Evolutionary conservation across 2,797 vertebrate genomes (phyloP).

Genomic region (Rachycentron canadum): DNA sequence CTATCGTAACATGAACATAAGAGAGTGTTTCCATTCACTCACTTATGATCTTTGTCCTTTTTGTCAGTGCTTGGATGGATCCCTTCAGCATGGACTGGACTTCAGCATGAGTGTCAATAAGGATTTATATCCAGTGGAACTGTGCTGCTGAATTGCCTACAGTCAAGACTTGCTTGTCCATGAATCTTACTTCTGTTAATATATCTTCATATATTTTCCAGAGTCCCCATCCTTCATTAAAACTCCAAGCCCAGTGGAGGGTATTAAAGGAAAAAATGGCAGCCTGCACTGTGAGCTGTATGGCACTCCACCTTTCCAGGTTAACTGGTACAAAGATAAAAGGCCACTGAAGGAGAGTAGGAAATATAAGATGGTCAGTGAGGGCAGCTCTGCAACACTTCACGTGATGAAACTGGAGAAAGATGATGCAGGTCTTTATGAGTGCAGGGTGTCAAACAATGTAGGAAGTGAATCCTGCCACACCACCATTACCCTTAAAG

Average conservation of each 20-base stretch:
- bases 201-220: constrained; percentile 78
- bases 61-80: constrained; percentile 22
- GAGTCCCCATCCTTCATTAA: constrained; percentile 94
- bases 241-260: constrained; percentile 88
- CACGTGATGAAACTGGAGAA: constrained; percentile 90
- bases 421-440: constrained; percentile 93
- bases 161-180: constrained; percentile 19
- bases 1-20: constrained; percentile 29
- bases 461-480: constrained; percentile 89
- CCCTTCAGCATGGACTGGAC: constrained; percentile 53
- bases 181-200: constrained; percentile 74
- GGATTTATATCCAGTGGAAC: constrained; percentile 1
- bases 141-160: background rate
- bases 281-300: constrained; percentile 93
- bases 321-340: constrained; percentile 96
- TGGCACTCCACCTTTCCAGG: constrained; percentile 92
- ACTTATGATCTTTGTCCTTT: constrained; percentile 12
- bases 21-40: background rate
- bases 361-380: constrained; percentile 92
- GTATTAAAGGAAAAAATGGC: constrained; percentile 90
- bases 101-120: constrained; percentile 43
- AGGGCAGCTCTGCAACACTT: constrained; percentile 89
- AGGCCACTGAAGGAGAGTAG: constrained; percentile 93
- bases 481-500: constrained; percentile 89
- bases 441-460: constrained; percentile 91